Evolutionary conservation across 2,888 invertebrate genomes (phyloP).

Genomic region (Desoria tigrina): DNA sequence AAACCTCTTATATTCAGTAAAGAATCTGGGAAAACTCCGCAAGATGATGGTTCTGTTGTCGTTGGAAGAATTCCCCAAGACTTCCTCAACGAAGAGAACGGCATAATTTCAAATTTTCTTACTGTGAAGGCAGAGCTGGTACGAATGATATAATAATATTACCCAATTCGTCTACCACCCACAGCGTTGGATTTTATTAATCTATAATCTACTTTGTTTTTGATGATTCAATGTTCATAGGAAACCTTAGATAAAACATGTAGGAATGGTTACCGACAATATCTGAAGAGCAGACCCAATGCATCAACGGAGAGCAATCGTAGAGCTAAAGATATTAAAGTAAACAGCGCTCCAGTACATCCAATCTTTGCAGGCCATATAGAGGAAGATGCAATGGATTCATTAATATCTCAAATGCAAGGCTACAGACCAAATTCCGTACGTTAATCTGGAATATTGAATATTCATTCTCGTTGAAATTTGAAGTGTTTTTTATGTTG

Average conservation of each 20-base stretch:
- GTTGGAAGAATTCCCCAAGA: conserved; percentile 79
- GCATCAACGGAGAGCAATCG: conserved; percentile 88
- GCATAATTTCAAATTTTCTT: conserved; percentile 73
- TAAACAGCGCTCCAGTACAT: conserved; percentile 65
- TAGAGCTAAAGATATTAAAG: conserved; percentile 72
- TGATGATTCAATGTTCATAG: no score
- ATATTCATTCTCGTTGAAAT: not conserved
- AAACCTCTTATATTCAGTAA: conserved; percentile 65
- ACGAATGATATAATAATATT: conserved; percentile 58
- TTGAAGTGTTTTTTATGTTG: not conserved
- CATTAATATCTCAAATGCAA: conserved; percentile 68
- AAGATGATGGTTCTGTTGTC: conserved; percentile 60
- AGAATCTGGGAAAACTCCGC: conserved; percentile 55
- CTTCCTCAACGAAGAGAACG: conserved; percentile 78
- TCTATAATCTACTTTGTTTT: no score
- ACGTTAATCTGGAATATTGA: conserved; percentile 56
- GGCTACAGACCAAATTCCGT: conserved; percentile 74
- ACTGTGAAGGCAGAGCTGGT: conserved; percentile 75
- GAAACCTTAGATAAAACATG: conserved; percentile 70
- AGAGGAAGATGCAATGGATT: conserved; percentile 59
- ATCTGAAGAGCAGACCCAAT: conserved; percentile 79
- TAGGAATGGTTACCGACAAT: conserved; percentile 87
- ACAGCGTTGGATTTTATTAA: not conserved
- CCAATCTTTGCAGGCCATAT: conserved; percentile 63
- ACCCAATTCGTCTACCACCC: not conserved